Evolutionary conservation across 1,140 invertebrate species (phyloP).

Genomic region (Bombus pyrosoma): DNA sequence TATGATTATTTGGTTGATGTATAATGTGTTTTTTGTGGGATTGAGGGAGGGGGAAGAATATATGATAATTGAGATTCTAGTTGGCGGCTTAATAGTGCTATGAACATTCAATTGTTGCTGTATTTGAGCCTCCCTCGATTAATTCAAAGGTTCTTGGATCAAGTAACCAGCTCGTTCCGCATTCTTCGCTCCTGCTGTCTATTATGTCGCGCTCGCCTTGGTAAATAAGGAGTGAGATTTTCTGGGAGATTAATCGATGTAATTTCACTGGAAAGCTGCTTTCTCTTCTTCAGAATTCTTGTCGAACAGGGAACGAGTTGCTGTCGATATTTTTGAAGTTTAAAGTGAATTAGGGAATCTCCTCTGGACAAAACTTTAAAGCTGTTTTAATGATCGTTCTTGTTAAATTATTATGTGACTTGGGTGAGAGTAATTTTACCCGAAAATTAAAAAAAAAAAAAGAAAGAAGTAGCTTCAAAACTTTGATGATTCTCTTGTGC

Average conservation of each 20-base stretch:
- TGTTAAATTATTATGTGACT: background rate
- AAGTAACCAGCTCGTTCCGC: conserved; percentile 1
- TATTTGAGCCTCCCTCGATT: conserved; percentile 22
- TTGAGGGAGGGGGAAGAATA: background rate
- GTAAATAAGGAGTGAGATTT: background rate
- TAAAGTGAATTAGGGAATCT: background rate
- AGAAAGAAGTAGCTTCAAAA: background rate
- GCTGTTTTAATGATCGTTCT: background rate
- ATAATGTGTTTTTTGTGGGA: background rate
- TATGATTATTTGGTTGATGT: background rate
- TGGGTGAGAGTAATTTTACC: background rate
- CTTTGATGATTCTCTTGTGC: background rate
- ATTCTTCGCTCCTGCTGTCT: conserved; percentile 20
- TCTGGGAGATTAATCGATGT: background rate
- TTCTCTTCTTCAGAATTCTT: background rate
- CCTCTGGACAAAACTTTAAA: background rate
- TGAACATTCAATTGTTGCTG: conserved; percentile 38
- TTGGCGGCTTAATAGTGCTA: background rate
- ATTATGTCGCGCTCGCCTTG: background rate
- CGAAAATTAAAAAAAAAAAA: background rate
- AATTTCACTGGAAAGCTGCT: background rate
- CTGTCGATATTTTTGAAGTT: background rate
- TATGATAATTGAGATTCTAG: conserved; percentile 17
- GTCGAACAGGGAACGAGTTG: background rate
- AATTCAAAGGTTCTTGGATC: conserved; percentile 20